These are phyloP conservation scores for Paguma larvata DNA, from an alignment of 2,797 vertebrate genomes.

Conservation along the genomic window DNA sequence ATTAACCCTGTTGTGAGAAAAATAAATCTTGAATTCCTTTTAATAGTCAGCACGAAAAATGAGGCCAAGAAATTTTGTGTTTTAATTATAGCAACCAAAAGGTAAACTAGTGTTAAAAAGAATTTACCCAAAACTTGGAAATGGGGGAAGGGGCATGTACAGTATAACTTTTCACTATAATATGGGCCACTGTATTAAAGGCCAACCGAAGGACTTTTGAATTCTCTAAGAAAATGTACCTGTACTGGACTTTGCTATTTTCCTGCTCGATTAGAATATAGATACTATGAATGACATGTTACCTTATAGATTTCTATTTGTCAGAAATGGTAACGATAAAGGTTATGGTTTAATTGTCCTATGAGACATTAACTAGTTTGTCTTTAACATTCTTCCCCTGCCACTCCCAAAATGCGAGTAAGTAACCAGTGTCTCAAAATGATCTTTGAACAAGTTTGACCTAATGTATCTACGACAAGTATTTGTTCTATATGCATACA, in stretches of 20 bases:
- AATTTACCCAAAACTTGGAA: not conserved
- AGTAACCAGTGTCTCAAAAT: not conserved
- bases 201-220: not conserved
- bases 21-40: not conserved
- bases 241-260: not conserved
- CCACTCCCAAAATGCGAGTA: not conserved
- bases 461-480: slow-evolving; percentile 5
- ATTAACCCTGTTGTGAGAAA: not conserved
- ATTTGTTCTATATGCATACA: not conserved
- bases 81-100: not conserved
- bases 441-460: not conserved
- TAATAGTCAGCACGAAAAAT: not conserved
- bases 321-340: slow-evolving; percentile 4
- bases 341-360: not conserved
- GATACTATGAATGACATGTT: not conserved
- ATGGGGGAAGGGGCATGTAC: not conserved
- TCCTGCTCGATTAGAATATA: slow-evolving; percentile 16
- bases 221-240: not conserved
- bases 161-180: not conserved
- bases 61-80: not conserved
- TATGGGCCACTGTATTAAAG: not conserved
- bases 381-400: not conserved
- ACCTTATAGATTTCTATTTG: not conserved
- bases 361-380: not conserved
- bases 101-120: not conserved